These are phyloP conservation scores for Sarcoramphus papa DNA, from an alignment of 2,797 vertebrate genomes.

Conservation along the genomic window DNA sequence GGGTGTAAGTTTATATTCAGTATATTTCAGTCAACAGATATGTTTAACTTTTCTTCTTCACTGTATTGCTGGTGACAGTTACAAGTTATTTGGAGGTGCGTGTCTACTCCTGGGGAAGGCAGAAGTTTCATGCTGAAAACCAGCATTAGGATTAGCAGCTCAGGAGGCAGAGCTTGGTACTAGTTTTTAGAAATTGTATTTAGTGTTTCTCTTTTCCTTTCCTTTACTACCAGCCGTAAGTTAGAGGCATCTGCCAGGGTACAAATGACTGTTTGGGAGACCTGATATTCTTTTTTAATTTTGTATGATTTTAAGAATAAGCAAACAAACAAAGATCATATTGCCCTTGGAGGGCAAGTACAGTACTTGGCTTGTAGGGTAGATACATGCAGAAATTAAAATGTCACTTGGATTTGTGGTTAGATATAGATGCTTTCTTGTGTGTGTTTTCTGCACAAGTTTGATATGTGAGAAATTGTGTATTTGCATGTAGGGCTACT, in stretches of 20 bases:
- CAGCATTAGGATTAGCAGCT: not conserved
- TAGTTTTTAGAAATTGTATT: not conserved
- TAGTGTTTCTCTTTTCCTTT: not conserved
- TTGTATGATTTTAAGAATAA: not conserved
- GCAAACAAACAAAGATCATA: not conserved
- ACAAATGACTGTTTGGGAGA: not conserved
- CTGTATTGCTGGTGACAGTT: not conserved
- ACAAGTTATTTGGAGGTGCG: not conserved
- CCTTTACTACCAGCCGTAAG: not conserved
- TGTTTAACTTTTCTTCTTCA: not conserved
- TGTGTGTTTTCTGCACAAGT: not conserved
- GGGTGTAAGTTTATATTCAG: slow-evolving; percentile 82
- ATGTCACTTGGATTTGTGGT: not conserved
- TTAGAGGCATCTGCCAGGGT: not conserved
- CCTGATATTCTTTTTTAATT: not conserved
- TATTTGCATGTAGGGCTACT: not conserved
- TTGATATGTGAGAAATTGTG: not conserved
- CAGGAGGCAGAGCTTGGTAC: not conserved
- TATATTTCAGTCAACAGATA: not conserved
- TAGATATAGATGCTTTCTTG: not conserved
- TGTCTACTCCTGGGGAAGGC: not conserved
- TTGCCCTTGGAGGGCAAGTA: not conserved
- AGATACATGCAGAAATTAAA: not conserved
- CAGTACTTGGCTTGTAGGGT: not conserved
- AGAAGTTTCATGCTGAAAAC: not conserved